Evolutionary conservation across 2,113 vertebrate species (phyloP).

Genomic region (Budorcas taxicolor): DNA sequence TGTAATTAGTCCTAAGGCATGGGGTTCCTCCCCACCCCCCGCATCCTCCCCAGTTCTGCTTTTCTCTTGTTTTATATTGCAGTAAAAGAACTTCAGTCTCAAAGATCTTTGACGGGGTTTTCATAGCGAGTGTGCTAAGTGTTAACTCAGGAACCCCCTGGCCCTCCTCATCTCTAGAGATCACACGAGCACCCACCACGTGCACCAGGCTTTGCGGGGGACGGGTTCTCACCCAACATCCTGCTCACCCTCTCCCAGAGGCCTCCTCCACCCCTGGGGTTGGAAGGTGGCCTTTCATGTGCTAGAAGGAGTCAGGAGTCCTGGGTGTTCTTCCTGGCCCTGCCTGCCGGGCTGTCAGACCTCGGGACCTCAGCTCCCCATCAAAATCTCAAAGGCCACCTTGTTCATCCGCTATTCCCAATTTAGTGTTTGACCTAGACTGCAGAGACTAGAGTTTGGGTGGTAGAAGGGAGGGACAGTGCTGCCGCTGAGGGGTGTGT

Average conservation of each 20-base stretch:
- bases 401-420: not conserved
- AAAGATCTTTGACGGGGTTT: not conserved
- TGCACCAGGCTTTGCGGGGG: not conserved
- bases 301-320: not conserved
- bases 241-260: not conserved
- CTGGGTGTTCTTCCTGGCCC: not conserved
- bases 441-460: not conserved
- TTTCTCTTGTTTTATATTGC: not conserved
- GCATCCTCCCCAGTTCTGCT: not conserved
- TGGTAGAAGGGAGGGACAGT: not conserved
- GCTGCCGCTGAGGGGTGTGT: not conserved
- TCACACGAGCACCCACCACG: accelerated
- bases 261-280: accelerated
- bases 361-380: not conserved
- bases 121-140: not conserved
- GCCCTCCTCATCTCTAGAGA: not conserved
- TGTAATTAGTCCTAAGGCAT: not conserved
- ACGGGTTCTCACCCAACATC: too few relatives aligned
- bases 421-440: not conserved
- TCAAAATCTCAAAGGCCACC: not conserved
- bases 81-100: not conserved
- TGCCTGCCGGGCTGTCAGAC: not conserved
- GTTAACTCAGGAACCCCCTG: not conserved
- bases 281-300: accelerated
- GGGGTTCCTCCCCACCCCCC: not conserved